phyloP scores from a whole-genome alignment of 2,797 vertebrate genomes.

The Acanthopagrus latus region DNA sequence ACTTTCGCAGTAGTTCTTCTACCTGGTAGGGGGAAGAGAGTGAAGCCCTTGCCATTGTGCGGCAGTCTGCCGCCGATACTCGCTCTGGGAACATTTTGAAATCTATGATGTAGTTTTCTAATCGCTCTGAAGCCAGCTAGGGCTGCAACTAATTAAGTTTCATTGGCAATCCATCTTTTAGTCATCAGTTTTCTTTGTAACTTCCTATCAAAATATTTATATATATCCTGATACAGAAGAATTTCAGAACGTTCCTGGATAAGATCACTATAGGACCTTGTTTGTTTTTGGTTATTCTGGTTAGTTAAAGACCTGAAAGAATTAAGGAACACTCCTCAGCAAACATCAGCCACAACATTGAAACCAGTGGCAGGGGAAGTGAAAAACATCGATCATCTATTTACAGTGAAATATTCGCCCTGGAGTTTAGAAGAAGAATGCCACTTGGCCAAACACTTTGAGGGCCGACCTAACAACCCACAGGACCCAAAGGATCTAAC shows the following conservation, averaged over 20 bases:
- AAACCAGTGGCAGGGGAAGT: no score
- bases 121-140: background rate
- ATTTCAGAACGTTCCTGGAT: background rate
- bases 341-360: no score
- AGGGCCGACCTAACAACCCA: no score
- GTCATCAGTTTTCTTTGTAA: background rate
- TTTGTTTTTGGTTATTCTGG: conserved; percentile 1
- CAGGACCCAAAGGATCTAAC: no score
- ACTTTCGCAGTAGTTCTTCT: conserved; percentile 11
- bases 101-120: background rate
- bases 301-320: conserved; percentile 4
- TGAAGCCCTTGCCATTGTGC: conserved; percentile 4
- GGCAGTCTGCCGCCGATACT: background rate
- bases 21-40: conserved; percentile 15
- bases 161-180: background rate
- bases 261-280: background rate
- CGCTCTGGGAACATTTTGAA: background rate
- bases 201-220: background rate
- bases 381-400: no score
- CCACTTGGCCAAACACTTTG: no score
- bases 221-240: background rate
- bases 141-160: background rate
- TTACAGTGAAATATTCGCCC: no score
- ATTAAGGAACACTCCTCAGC: background rate
- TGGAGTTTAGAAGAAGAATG: no score